Conservation (phyloP, 2,888 invertebrate species). For the Andrena minutula region DNA sequence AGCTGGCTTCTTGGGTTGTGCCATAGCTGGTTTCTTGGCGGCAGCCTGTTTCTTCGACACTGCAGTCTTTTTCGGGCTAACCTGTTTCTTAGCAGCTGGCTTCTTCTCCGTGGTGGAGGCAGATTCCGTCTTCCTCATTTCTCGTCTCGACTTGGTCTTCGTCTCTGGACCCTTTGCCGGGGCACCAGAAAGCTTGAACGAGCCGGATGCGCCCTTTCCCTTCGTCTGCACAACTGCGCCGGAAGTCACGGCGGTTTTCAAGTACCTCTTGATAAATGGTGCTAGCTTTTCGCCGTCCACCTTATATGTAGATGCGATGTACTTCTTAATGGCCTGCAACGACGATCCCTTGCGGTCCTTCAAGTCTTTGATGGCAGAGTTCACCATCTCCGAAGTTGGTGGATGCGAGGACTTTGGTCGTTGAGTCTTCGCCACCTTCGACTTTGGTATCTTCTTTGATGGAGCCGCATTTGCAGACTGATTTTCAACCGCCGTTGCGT, state of each 20-base stretch:
- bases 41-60: slow-evolving; percentile 60
- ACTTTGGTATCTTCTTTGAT: slow-evolving; percentile 57
- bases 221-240: slow-evolving; percentile 86
- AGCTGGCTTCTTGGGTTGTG: slow-evolving; percentile 14
- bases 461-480: slow-evolving; percentile 32
- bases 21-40: slow-evolving; percentile 36
- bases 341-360: slow-evolving; percentile 88
- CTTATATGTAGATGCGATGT: slow-evolving; percentile 87
- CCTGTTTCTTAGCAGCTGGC: slow-evolving; percentile 61
- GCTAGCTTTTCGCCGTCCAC: slow-evolving; percentile 87
- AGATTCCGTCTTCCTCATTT: slow-evolving; percentile 15
- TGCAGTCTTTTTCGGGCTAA: slow-evolving; percentile 67
- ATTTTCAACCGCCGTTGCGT: slow-evolving; percentile 33
- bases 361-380: slow-evolving; percentile 86
- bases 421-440: slow-evolving; percentile 65
- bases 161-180: slow-evolving; percentile 34
- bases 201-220: slow-evolving; percentile 86
- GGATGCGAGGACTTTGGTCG: slow-evolving; percentile 85
- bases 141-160: slow-evolving; percentile 40
- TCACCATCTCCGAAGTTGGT: slow-evolving; percentile 87
- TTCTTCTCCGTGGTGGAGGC: slow-evolving; percentile 36
- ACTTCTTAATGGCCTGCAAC: slow-evolving; percentile 88
- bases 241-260: slow-evolving; percentile 87
- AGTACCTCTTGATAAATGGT: slow-evolving; percentile 87
- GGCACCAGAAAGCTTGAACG: slow-evolving; percentile 84